Evolutionary conservation across 2,113 vertebrate genomes (phyloP), one percentile per base, ranked within the genome.

Genomic region (Tretioscincus oriximinensis): DNA sequence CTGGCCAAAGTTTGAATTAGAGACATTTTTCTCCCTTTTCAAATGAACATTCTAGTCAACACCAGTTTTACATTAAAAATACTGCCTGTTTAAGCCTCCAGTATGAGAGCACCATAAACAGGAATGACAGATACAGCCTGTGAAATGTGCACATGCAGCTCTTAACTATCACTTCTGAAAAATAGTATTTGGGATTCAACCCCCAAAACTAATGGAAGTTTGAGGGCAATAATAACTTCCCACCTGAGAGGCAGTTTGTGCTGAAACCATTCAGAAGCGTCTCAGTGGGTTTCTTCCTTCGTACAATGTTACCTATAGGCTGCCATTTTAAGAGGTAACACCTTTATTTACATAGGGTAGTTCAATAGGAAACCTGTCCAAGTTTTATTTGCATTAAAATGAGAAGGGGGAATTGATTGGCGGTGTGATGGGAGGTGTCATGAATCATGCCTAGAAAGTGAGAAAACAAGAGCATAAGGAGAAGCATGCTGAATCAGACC

Each of bases 11-110:
- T 68, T 20, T 20, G n/a, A 24, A 45, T 29, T 3, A 70, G 73
- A 76, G 12, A 16, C 12, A 49, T 76, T 75, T 72, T 47, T 58
- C 14, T 58, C 12, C 12, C 9, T 51, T 51, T 51, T 73, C 9
- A 9, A 74, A 66, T 6, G 66, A 54, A 58, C 26, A 35, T 60
- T 54, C 64, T 45, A 45, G 29, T 6, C 64, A 68, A 29, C 60
- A 11, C 61, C 76, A 81, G 29, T 81, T 68, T 68, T 69, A 68
- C 9, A 75, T 61, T 70, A 22, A n/a, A 49, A 78, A 54, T 68
- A 35, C 31, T 65, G 26, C 21, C 22, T 24, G 45, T 70, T 61
- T 61, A 11, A 71, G 61, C 9, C 26, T 41, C 10, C 16, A 7
- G 26, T 58, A 22, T 47, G 51, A 29, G 45, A 76, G 41, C 29